Conservation (phyloP, 1,140 invertebrate genomes). For the Drosophila erecta region DNA sequence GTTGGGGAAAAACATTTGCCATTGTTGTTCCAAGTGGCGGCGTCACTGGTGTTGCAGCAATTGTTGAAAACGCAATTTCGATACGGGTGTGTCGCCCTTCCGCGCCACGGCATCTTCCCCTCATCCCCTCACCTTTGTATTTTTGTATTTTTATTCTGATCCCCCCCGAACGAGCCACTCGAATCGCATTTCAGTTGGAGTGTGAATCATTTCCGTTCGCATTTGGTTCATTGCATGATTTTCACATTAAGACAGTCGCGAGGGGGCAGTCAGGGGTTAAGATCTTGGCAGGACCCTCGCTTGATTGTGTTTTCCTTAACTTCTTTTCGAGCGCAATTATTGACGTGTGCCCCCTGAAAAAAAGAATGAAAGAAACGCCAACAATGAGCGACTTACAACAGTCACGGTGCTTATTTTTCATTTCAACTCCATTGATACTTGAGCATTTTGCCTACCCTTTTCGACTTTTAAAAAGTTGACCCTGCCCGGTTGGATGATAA, state of each 20-base stretch:
- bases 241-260: constrained; percentile 66
- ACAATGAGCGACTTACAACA: constrained; percentile 12
- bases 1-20: constrained; percentile 24
- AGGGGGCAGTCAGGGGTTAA: constrained; percentile 6
- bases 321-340: constrained; percentile 76
- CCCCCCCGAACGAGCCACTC: constrained; percentile 21
- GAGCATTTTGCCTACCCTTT: not conserved
- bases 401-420: constrained; percentile 1
- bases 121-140: not conserved
- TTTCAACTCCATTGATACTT: constrained; percentile 2
- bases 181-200: constrained; percentile 65
- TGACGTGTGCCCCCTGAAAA: constrained; percentile 68
- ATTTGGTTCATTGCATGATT: constrained; percentile 83
- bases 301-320: constrained; percentile 75
- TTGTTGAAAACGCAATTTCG: constrained; percentile 77
- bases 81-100: constrained; percentile 24
- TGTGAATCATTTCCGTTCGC: constrained; percentile 82
- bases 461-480: not conserved
- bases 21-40: constrained; percentile 70
- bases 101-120: not conserved
- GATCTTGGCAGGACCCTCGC: constrained; percentile 48
- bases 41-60: constrained; percentile 59
- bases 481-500: not conserved
- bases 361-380: not conserved
- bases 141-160: constrained; percentile 2